Conservation (phyloP, 1,140 invertebrate genomes). For the Laodelphax striatellus region DNA sequence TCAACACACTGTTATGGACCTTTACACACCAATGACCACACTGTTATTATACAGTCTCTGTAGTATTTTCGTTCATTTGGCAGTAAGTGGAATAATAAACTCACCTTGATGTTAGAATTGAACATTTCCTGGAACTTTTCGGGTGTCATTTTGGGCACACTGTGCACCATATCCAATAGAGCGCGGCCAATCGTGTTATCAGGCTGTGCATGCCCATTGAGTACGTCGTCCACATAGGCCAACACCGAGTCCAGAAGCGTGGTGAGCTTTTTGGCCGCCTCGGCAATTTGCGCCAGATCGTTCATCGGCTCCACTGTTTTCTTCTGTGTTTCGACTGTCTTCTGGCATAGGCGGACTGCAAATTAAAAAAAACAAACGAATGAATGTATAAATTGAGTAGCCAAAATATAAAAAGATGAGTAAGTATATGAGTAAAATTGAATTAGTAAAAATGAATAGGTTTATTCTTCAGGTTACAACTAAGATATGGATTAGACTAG, state of each 20-base stretch:
- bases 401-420: no score
- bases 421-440: no score
- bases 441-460: no score
- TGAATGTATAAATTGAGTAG: no score
- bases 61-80: neutral
- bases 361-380: no score
- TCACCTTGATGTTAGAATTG: slow-evolving; percentile 84
- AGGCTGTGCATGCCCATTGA: slow-evolving; percentile 51
- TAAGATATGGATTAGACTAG: no score
- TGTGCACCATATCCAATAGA: slow-evolving; percentile 78
- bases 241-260: slow-evolving; percentile 68
- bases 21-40: no score
- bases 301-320: slow-evolving; percentile 61
- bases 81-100: no score
- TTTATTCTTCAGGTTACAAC: no score
- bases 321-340: slow-evolving; percentile 41
- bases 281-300: slow-evolving; percentile 76
- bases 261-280: slow-evolving; percentile 65
- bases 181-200: slow-evolving; percentile 74
- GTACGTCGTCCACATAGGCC: slow-evolving; percentile 78
- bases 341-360: slow-evolving; percentile 56
- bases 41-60: no score
- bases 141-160: slow-evolving; percentile 76
- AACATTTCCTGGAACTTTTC: slow-evolving; percentile 92
- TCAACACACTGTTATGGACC: no score